These are phyloP conservation scores for Drosophila colorata DNA, from an alignment of 2,888 invertebrate species.

Conservation along the genomic window DNA sequence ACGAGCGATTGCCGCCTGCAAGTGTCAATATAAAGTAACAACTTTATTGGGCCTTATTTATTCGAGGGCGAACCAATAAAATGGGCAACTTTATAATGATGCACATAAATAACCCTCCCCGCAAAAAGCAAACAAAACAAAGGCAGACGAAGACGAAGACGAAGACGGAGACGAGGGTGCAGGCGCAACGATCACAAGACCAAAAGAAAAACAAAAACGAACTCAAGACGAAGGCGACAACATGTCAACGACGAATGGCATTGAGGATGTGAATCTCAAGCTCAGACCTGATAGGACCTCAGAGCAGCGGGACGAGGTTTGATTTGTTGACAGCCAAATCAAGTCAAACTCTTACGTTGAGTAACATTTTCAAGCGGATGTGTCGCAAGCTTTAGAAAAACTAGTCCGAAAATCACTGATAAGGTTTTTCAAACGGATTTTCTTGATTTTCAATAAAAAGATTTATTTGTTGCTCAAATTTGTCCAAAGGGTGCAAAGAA, in stretches of 20 bases:
- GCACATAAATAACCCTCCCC: conserved; percentile 80
- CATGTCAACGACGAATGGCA: conserved; percentile 65
- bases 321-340: conserved; percentile 31
- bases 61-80: conserved; percentile 84
- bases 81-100: conserved; percentile 84
- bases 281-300: conserved; percentile 4
- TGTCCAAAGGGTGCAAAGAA: too few relatives aligned
- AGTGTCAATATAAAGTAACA: conserved; percentile 85
- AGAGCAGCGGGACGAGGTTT: conserved; percentile 22
- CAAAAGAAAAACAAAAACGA: conserved; percentile 1
- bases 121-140: conserved; percentile 14
- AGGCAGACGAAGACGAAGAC: conserved; percentile 4
- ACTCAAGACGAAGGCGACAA: conserved; percentile 37
- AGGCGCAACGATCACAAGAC: conserved; percentile 28
- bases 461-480: too few relatives aligned
- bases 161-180: conserved; percentile 17
- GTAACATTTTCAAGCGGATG: conserved; percentile 1
- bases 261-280: conserved; percentile 54
- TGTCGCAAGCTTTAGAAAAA: background rate
- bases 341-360: background rate
- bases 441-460: too few relatives aligned
- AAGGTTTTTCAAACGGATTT: too few relatives aligned
- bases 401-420: too few relatives aligned
- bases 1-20: conserved; percentile 82
- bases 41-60: conserved; percentile 85